A percentile compares a stretch with the other conserved stretches of the same genome.
These are phyloP conservation scores for Dryobota labecula DNA, from an alignment of 2,888 invertebrate species.

Conservation along the genomic window DNA sequence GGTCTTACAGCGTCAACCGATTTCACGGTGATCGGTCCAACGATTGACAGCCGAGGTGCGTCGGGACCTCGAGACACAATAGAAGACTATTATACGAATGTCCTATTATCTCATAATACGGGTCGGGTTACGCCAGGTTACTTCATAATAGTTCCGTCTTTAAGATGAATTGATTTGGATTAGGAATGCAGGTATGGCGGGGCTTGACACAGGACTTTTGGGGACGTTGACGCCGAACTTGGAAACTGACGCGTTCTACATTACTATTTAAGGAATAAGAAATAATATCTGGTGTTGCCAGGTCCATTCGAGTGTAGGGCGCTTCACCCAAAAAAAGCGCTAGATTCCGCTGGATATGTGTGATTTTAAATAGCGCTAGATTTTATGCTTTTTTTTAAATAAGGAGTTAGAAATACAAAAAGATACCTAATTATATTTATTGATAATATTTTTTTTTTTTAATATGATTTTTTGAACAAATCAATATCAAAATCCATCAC, in stretches of 20 bases:
- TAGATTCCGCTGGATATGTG: too few species aligned
- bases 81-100: slow-evolving; percentile 73
- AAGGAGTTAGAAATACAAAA: too few species aligned
- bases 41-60: slow-evolving; percentile 78
- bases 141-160: slow-evolving; percentile 76
- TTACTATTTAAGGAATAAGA: neutral
- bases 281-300: neutral
- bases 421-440: too few species aligned
- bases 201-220: slow-evolving; percentile 62
- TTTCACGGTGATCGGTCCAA: slow-evolving; percentile 78
- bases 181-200: slow-evolving; percentile 65
- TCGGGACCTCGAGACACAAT: slow-evolving; percentile 71
- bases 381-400: too few species aligned
- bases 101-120: slow-evolving; percentile 85
- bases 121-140: slow-evolving; percentile 83
- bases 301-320: too few species aligned
- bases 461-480: too few species aligned
- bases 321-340: too few species aligned
- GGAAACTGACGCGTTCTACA: neutral
- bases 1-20: slow-evolving; percentile 76
- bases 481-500: too few species aligned
- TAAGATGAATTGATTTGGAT: slow-evolving; percentile 83
- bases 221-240: slow-evolving; percentile 60
- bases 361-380: too few species aligned
- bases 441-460: too few species aligned